These are phyloP conservation scores for Alces alces DNA, from an alignment of 2,113 vertebrate species.

Conservation along the genomic window DNA sequence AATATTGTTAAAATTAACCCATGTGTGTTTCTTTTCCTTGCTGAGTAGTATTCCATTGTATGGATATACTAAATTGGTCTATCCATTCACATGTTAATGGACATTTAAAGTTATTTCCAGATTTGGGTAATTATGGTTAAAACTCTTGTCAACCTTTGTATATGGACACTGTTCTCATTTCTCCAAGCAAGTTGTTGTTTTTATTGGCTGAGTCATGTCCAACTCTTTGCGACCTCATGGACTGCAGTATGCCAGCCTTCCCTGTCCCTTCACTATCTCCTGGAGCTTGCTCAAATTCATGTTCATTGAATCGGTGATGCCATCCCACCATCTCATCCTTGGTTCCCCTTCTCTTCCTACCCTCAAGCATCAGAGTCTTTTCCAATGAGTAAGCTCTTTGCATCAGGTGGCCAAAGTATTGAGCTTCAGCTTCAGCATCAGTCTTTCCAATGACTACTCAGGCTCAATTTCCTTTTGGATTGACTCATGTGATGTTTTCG, in stretches of 20 bases:
- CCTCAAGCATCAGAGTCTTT: not conserved
- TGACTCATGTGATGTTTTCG: not conserved
- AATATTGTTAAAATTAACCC: not conserved
- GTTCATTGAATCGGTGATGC: not conserved
- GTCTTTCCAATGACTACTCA: not conserved
- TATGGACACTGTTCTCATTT: not conserved
- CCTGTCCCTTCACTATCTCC: not conserved
- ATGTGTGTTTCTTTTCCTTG: not conserved
- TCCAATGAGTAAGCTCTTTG: not conserved
- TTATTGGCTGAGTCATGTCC: not conserved
- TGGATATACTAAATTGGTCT: not conserved
- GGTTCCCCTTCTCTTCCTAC: not conserved
- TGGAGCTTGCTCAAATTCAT: not conserved
- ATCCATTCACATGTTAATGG: not conserved
- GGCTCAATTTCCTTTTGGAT: not conserved
- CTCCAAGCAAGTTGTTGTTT: not conserved
- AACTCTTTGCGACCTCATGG: not conserved
- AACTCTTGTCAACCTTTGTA: not conserved
- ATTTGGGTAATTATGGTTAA: not conserved
- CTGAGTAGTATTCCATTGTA: not conserved
- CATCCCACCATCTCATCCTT: not conserved
- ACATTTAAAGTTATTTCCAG: not conserved
- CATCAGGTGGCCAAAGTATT: not conserved
- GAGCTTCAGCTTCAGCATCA: not conserved
- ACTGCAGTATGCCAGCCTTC: accelerated